Base-by-base conservation (phyloP, 2,888 invertebrate species). In the Tanaodytes sp. region DNA sequence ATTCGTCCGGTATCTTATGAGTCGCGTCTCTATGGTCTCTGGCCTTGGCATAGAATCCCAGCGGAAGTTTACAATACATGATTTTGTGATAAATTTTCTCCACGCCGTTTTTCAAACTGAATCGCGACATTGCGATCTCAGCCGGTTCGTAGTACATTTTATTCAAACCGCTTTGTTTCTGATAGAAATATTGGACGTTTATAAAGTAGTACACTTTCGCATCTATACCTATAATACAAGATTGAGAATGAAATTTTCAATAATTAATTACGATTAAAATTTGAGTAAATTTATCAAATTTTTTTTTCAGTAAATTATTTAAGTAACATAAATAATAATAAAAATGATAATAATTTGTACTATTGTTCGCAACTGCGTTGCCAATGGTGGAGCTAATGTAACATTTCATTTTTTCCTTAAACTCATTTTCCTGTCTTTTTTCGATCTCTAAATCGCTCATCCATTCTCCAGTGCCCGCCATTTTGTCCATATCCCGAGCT, bases 41-140 rank as follows among this genome's bases (percentile, higher is more conserved):
- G 0, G 88, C 86, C n/a, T 85, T 85, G 64, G 83, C 80, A 1
- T 79, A 80, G 71, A 85, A 88, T 0, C 89, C 89, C 43, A 84
- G 52, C 15, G 84, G 83, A 18, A 86, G 81, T 70, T 66, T 77
- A 51, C 74, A 82, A 75, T 85, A 84, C 0, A 89, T 78, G 5
- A 87, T 82, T 1, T 84, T 76, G 39, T 86, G 85, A 36, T 76
- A 81, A 3, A 75, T 46, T 1, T 77, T 66, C 2, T 66, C 75
- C 0, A 86, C 75, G 0, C 89, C 89, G 1, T 85, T 71, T 40
- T 82, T 73, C 0, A 89, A 69, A 0, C 86, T 86, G 73, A 86
- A 89, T 72, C 86, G 81, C n/a, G 82, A 82, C 0, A 89, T 70
- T 0, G 87, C 86, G 37, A 89, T 83, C 77, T 89, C 89, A 0